phyloP scores from a whole-genome alignment of 2,113 vertebrate genomes.

The Perccottus glenii region DNA sequence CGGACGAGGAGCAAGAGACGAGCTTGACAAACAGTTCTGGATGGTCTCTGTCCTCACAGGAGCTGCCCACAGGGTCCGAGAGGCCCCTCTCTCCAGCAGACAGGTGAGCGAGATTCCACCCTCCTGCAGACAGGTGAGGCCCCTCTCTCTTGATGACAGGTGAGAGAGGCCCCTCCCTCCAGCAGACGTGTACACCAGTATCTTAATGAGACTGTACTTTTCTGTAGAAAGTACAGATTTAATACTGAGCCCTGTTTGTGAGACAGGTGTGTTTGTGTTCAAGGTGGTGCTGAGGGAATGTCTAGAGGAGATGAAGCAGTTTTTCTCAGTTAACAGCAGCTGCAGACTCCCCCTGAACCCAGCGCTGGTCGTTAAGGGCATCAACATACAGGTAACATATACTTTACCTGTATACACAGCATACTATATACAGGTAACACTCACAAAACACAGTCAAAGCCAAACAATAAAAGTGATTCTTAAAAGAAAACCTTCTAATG shows the following conservation, averaged over 20 bases:
- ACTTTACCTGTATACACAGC: not conserved
- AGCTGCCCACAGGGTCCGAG: constrained; percentile 89
- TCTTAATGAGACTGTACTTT: too few species aligned
- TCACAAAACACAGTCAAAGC: not conserved
- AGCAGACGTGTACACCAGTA: constrained; percentile 82
- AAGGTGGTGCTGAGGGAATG: constrained; percentile 84
- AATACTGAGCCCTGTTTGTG: too few species aligned
- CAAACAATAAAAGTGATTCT: too few species aligned
- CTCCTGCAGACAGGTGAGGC: constrained; percentile 83
- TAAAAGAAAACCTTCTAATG: too few species aligned
- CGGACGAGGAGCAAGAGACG: constrained; percentile 88
- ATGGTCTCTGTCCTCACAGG: constrained; percentile 86
- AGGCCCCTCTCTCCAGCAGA: constrained; percentile 83
- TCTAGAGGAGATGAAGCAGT: constrained; percentile 89
- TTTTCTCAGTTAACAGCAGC: constrained; percentile 87
- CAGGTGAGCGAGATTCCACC: constrained; percentile 88
- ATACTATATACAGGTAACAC: constrained; percentile 67
- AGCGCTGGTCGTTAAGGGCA: constrained; percentile 87
- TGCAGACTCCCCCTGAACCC: constrained; percentile 94
- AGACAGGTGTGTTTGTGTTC: constrained; percentile 6
- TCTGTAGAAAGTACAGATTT: too few species aligned
- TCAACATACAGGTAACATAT: constrained; percentile 86
- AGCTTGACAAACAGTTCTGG: constrained; percentile 94
- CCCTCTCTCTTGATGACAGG: constrained; percentile 86
- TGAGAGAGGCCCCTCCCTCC: constrained; percentile 84